A percentile compares a stretch with the other conserved stretches of the same genome.
These are phyloP conservation scores for Gerris lacustris DNA, from an alignment of 2,888 invertebrate species.

Conservation along the genomic window DNA sequence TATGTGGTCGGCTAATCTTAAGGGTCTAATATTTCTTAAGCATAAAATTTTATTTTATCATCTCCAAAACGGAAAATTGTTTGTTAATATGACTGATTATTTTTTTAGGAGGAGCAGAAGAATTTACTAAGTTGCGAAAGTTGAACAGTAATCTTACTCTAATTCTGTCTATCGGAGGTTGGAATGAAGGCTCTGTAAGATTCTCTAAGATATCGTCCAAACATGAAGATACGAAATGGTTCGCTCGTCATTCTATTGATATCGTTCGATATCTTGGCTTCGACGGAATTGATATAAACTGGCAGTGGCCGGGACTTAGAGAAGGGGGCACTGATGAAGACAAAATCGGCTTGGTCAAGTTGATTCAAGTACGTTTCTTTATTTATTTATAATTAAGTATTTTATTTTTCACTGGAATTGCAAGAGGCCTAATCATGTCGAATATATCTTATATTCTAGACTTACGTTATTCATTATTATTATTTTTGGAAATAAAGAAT, in stretches of 20 bases:
- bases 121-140: neutral
- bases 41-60: no score
- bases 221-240: neutral
- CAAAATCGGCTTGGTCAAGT: neutral
- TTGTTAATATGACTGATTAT: no score
- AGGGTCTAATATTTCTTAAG: no score
- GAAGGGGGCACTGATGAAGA: constrained; percentile 7
- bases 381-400: no score
- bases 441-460: no score
- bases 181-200: neutral
- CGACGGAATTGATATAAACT: constrained; percentile 16
- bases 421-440: no score
- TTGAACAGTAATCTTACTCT: neutral
- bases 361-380: constrained; percentile 6
- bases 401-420: no score
- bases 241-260: neutral
- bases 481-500: no score
- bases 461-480: no score
- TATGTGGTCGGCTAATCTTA: no score
- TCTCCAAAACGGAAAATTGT: no score
- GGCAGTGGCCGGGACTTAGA: constrained; percentile 13
- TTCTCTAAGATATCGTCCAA: neutral
- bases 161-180: neutral
- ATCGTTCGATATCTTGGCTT: neutral
- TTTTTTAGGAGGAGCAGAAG: neutral